Conservation (phyloP, 2,888 invertebrate species). For the Kryphioiulus occultus region DNA sequence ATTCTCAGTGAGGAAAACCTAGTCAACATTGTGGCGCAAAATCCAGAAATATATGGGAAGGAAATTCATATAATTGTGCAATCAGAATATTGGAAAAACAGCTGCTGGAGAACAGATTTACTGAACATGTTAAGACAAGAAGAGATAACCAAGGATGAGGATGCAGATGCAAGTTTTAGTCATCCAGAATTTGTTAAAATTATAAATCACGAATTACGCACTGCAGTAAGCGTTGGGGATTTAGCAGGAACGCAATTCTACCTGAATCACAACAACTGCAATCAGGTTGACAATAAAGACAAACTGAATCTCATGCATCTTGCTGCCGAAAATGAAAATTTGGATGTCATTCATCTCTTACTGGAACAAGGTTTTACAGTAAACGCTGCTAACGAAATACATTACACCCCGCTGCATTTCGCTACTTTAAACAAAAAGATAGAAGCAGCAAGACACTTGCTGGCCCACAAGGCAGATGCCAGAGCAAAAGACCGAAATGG, state of each 20-base stretch:
- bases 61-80: not conserved
- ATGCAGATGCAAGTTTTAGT: not conserved
- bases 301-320: not conserved
- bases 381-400: not conserved
- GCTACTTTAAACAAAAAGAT: not conserved
- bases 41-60: not conserved
- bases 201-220: not conserved
- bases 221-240: not conserved
- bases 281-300: slow-evolving; percentile 58
- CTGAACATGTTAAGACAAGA: not conserved
- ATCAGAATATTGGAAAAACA: not conserved
- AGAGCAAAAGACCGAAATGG: slow-evolving; percentile 70
- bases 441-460: not conserved
- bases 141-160: not conserved
- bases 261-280: slow-evolving; percentile 56
- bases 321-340: slow-evolving; percentile 31
- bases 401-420: slow-evolving; percentile 37
- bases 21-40: not conserved
- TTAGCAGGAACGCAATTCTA: not conserved
- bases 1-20: not conserved
- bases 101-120: not conserved
- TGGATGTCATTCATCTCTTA: not conserved
- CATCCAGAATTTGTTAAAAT: not conserved
- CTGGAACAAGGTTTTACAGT: not conserved
- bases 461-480: slow-evolving; percentile 58